A percentile compares a stretch with the other conserved stretches of the same genome.
Evolutionary conservation across 2,888 invertebrate species (phyloP).

Genomic region (Lycia hirtaria): DNA sequence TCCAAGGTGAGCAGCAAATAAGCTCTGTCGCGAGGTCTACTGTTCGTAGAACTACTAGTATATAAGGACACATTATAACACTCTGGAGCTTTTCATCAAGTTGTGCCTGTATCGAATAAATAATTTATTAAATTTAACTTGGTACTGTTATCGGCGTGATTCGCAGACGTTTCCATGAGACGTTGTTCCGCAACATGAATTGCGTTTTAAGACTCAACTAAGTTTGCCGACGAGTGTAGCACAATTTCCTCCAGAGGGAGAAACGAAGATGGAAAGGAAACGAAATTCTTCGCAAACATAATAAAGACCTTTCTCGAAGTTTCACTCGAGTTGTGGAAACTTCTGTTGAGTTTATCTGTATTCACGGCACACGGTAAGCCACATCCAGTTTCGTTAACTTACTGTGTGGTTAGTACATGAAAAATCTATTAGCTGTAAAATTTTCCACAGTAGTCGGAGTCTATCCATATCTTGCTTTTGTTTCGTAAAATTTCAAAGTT

Average conservation of each 20-base stretch:
- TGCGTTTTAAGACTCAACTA: constrained; percentile 57
- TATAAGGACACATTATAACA: constrained; percentile 2
- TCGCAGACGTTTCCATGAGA: constrained; percentile 44
- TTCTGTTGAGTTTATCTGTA: constrained; percentile 37
- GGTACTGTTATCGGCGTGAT: constrained; percentile 36
- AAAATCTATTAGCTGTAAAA: constrained; percentile 9
- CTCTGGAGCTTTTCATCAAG: constrained; percentile 11
- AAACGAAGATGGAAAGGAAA: constrained; percentile 64
- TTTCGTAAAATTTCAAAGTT: constrained; percentile 7
- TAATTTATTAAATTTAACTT: constrained; percentile 22
- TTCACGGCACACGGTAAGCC: constrained; percentile 28
- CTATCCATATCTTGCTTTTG: constrained; percentile 6
- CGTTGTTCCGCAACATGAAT: constrained; percentile 53
- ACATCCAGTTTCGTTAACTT: constrained; percentile 39
- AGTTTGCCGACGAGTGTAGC: constrained; percentile 54
- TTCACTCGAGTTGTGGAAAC: constrained; percentile 45
- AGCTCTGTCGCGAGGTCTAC: too few species aligned
- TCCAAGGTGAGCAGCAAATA: too few species aligned
- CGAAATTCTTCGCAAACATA: constrained; percentile 63
- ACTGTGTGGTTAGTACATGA: background rate
- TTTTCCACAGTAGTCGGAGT: constrained; percentile 2
- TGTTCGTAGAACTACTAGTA: too few species aligned
- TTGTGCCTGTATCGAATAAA: constrained; percentile 6
- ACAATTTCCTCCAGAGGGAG: constrained; percentile 53
- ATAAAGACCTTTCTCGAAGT: constrained; percentile 64